Evolutionary conservation across 2,113 vertebrate genomes (phyloP).

Genomic region (Phrynocephalus versicolor): DNA sequence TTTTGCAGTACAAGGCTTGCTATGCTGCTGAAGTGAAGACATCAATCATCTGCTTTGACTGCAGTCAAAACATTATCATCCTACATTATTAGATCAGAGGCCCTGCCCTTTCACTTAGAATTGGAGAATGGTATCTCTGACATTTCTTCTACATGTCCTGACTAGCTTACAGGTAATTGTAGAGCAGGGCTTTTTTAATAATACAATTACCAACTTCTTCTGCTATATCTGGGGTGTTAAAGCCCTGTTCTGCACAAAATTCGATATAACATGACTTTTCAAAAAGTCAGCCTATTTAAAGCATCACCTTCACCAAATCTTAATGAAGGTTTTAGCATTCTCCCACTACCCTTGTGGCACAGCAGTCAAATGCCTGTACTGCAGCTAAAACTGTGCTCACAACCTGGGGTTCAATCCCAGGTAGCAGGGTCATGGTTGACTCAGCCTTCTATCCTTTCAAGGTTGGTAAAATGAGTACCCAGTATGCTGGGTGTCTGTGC

Average conservation of each 20-base stretch:
- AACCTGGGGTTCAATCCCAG: too few relatives aligned
- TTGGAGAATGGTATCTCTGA: neutral
- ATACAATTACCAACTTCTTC: neutral
- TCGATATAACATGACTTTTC: neutral
- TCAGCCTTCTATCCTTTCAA: too few relatives aligned
- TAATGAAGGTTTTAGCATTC: neutral
- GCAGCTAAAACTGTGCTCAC: too few relatives aligned
- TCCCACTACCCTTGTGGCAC: too few relatives aligned
- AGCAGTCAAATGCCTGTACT: too few relatives aligned
- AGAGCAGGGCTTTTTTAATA: constrained; percentile 15
- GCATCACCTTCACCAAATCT: neutral
- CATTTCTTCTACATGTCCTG: constrained; percentile 11
- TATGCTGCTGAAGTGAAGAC: constrained; percentile 37
- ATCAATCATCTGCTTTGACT: constrained; percentile 54
- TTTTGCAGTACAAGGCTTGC: constrained; percentile 13
- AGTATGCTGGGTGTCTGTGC: too few relatives aligned
- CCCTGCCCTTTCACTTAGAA: constrained; percentile 23
- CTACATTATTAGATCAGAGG: constrained; percentile 4
- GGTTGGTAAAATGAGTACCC: too few relatives aligned
- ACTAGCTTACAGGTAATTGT: constrained; percentile 31
- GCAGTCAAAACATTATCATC: constrained; percentile 33
- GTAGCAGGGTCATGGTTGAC: too few relatives aligned
- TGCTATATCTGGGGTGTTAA: neutral
- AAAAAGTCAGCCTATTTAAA: constrained; percentile 17
- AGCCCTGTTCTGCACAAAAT: neutral